phyloP scores from a whole-genome alignment of 2,797 vertebrate species.

The Coendou prehensilis region DNA sequence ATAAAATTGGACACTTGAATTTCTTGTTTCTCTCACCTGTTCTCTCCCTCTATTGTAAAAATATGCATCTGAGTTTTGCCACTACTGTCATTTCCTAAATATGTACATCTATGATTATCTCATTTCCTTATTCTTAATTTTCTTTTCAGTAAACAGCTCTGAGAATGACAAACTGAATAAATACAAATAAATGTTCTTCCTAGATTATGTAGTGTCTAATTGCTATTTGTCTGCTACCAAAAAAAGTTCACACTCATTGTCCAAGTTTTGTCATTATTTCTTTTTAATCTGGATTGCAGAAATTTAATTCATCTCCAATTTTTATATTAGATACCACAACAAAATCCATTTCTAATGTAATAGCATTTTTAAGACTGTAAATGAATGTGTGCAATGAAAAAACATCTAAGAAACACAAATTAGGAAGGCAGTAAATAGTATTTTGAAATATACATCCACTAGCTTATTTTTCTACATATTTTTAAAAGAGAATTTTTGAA shows the following conservation, averaged over 20 bases:
- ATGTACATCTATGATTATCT: not conserved
- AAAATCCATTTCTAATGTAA: not conserved
- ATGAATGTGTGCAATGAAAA: not conserved
- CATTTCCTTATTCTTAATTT: not conserved
- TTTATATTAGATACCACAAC: not conserved
- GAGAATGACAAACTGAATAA: not conserved
- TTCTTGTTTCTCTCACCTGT: not conserved
- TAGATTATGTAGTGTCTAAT: not conserved
- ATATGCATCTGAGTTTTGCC: not conserved
- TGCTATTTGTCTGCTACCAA: not conserved
- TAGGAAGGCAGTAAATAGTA: not conserved
- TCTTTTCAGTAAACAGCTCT: not conserved
- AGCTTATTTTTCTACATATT: not conserved
- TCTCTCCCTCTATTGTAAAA: not conserved
- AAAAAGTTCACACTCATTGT: not conserved
- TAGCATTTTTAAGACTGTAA: not conserved
- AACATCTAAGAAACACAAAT: not conserved
- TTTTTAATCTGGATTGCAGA: not conserved
- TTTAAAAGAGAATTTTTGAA: slow-evolving; percentile 9
- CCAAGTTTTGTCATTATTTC: not conserved
- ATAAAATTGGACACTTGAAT: not conserved
- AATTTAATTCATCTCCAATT: not conserved
- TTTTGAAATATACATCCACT: not conserved
- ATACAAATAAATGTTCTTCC: not conserved
- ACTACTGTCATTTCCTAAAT: not conserved